phyloP scores from a whole-genome alignment of 2,797 vertebrate genomes.

The Serranus cabrilla region DNA sequence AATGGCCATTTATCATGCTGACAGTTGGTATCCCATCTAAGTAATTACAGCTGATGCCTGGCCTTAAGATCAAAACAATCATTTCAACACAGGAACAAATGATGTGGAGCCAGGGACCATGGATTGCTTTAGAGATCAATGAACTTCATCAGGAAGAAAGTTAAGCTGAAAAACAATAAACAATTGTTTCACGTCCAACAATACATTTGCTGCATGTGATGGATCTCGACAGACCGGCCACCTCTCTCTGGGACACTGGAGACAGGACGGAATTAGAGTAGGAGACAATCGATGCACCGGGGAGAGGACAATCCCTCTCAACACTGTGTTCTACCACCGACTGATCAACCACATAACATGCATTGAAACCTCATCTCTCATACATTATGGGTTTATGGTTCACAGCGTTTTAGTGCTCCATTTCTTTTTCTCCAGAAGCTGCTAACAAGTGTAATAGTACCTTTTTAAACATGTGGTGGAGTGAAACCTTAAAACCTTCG shows the following conservation, averaged over 20 bases:
- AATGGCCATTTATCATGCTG: slow-evolving; percentile 79
- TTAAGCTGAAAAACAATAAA: slow-evolving; percentile 78
- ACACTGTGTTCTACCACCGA: slow-evolving; percentile 40
- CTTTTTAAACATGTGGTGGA: slow-evolving; percentile 17
- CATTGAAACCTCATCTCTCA: slow-evolving; percentile 52
- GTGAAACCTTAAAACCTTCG: slow-evolving; percentile 21
- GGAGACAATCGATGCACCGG: slow-evolving; percentile 69
- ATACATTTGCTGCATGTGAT: slow-evolving; percentile 64
- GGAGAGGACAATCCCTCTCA: slow-evolving; percentile 64
- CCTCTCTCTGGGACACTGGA: slow-evolving; percentile 65
- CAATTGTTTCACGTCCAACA: slow-evolving; percentile 71
- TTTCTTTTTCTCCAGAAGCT: slow-evolving; percentile 29
- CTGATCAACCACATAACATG: slow-evolving; percentile 38
- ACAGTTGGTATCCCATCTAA: slow-evolving; percentile 77
- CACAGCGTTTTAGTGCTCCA: slow-evolving; percentile 15
- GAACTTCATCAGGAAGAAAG: slow-evolving; percentile 78
- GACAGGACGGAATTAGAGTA: slow-evolving; percentile 62
- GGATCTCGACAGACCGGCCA: slow-evolving; percentile 61
- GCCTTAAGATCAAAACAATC: slow-evolving; percentile 71
- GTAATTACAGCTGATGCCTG: slow-evolving; percentile 79
- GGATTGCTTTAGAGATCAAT: slow-evolving; percentile 77
- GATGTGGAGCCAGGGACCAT: slow-evolving; percentile 48
- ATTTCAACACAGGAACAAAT: slow-evolving; percentile 68
- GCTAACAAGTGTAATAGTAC: slow-evolving; percentile 41
- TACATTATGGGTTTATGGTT: slow-evolving; percentile 46